Conservation (phyloP, 92 coral and sea anemone species). For the Nematostella vectensis region DNA sequence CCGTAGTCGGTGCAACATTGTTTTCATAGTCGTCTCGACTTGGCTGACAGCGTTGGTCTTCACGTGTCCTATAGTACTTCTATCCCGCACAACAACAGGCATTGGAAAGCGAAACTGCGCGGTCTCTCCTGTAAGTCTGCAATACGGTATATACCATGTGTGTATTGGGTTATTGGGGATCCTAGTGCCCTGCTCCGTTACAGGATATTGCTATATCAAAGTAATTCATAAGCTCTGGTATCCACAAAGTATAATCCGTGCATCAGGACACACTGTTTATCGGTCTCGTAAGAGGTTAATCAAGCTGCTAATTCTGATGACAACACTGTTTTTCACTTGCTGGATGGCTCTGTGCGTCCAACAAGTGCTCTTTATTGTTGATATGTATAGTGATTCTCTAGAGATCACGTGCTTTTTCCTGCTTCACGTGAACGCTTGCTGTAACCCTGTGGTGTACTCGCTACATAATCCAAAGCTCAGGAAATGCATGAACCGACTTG, state of each 20-base stretch:
- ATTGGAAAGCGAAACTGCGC: neutral
- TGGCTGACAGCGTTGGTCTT: neutral
- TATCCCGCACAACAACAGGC: neutral
- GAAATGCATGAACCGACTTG: no score
- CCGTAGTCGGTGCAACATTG: neutral
- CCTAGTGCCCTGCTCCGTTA: neutral
- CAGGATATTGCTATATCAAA: neutral
- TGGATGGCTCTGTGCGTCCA: neutral
- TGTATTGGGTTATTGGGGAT: neutral
- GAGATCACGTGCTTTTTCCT: neutral
- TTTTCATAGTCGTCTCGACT: neutral
- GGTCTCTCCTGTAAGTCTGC: neutral
- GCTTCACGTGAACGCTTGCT: neutral
- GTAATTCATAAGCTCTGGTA: neutral
- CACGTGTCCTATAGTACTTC: neutral
- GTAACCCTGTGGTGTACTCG: neutral
- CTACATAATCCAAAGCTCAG: neutral
- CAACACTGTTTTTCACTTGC: neutral
- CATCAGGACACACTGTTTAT: neutral
- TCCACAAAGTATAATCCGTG: neutral
- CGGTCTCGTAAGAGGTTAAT: neutral
- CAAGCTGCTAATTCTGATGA: neutral
- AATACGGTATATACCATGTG: neutral
- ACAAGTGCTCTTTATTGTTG: neutral
- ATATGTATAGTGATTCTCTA: neutral